Percentiles rank a stretch among this genome's conserved stretches.
Conservation (phyloP, 1,140 invertebrate species). For the Eubasilissa regina region DNA sequence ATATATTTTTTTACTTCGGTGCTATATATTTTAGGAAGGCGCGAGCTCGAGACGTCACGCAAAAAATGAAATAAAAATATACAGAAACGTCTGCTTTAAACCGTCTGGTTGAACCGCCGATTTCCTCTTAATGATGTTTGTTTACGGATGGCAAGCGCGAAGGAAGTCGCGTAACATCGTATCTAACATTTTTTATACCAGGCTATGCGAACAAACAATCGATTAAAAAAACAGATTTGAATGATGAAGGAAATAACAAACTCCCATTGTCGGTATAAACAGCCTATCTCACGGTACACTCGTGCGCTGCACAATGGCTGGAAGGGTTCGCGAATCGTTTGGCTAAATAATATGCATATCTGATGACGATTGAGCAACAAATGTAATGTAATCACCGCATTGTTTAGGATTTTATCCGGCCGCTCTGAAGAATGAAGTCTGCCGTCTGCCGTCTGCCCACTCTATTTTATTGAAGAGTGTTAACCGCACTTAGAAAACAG, state of each 20-base stretch:
- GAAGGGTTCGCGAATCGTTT: not conserved
- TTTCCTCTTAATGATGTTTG: too few relatives aligned
- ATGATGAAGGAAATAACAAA: not conserved
- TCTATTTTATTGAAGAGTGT: not conserved
- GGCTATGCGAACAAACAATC: not conserved
- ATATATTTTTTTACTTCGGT: too few relatives aligned
- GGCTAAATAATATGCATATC: not conserved
- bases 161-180: too few relatives aligned
- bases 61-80: too few relatives aligned
- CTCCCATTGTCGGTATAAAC: not conserved
- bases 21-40: too few relatives aligned
- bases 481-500: not conserved
- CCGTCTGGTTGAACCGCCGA: too few relatives aligned
- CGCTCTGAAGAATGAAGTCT: not conserved
- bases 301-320: not conserved
- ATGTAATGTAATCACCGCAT: slow-evolving; percentile 1
- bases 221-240: not conserved
- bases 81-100: too few relatives aligned
- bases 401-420: not conserved
- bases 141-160: too few relatives aligned
- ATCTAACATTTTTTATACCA: too few relatives aligned
- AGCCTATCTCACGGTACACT: not conserved
- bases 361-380: not conserved
- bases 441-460: not conserved
- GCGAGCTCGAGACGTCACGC: too few relatives aligned